These are phyloP conservation scores for Rousettus madagascariensis DNA, from an alignment of 2,797 vertebrate genomes.

Conservation along the genomic window DNA sequence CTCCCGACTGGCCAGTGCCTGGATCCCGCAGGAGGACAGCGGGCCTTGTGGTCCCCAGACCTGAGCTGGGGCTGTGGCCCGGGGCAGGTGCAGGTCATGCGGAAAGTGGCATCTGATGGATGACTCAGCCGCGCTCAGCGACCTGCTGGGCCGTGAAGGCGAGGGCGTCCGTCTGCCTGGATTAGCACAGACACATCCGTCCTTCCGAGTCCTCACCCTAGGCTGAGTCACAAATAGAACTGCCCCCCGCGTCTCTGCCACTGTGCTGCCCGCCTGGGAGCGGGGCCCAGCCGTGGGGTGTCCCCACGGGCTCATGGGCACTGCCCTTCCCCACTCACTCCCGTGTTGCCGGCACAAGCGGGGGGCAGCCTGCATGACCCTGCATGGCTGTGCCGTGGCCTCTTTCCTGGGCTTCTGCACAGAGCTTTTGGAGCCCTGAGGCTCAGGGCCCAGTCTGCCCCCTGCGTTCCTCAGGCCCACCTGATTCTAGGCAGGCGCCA, in stretches of 20 bases:
- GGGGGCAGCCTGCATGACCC: background rate
- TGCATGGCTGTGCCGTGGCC: background rate
- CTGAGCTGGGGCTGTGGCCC: background rate
- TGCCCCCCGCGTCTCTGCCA: accelerated
- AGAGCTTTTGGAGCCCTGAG: background rate
- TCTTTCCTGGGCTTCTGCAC: background rate
- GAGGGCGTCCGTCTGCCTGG: background rate
- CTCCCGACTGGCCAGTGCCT: background rate
- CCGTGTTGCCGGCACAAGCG: too few species aligned
- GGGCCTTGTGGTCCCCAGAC: accelerated
- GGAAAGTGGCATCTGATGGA: background rate
- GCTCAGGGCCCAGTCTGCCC: background rate
- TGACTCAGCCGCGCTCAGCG: background rate
- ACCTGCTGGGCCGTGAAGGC: background rate
- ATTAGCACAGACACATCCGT: accelerated
- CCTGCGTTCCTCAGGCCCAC: too few species aligned
- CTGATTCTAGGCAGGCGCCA: background rate
- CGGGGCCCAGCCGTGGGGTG: background rate
- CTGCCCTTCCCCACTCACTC: too few species aligned
- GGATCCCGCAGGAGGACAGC: background rate
- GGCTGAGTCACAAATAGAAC: background rate
- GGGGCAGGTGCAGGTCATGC: background rate
- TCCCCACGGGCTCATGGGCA: accelerated
- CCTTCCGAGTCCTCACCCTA: accelerated
- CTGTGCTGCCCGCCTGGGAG: accelerated